Percentiles rank a stretch among this genome's conserved stretches.
phyloP scores from a whole-genome alignment of 1,140 invertebrate genomes.

The Copidosoma floridanum region DNA sequence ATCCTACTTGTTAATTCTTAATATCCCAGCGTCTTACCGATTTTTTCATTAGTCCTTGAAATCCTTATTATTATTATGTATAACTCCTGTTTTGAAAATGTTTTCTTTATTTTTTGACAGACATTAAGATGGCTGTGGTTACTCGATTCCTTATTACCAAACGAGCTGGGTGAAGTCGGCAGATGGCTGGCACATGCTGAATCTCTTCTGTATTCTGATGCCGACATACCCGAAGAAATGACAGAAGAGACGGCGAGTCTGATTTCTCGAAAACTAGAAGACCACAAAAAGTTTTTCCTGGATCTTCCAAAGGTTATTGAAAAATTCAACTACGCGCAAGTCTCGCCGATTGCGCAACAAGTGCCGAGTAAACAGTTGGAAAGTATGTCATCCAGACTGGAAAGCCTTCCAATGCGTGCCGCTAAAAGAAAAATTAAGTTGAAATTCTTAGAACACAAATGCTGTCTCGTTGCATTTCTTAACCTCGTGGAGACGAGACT shows the following conservation, averaged over 20 bases:
- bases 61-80: too few species aligned
- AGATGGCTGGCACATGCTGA: slow-evolving; percentile 88
- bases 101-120: slow-evolving; percentile 47
- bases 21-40: too few species aligned
- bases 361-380: slow-evolving; percentile 77
- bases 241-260: slow-evolving; percentile 84
- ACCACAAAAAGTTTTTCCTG: slow-evolving; percentile 86
- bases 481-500: slow-evolving; percentile 86
- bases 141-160: slow-evolving; percentile 79
- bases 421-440: slow-evolving; percentile 75
- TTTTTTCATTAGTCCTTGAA: too few species aligned
- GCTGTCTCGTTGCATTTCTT: slow-evolving; percentile 87
- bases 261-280: slow-evolving; percentile 83
- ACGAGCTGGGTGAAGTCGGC: slow-evolving; percentile 79
- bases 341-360: slow-evolving; percentile 61
- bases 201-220: slow-evolving; percentile 72
- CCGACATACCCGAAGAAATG: slow-evolving; percentile 77
- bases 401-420: slow-evolving; percentile 68
- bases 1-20: background rate
- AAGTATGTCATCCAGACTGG: slow-evolving; percentile 74
- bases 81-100: background rate
- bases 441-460: slow-evolving; percentile 89
- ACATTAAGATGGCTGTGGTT: slow-evolving; percentile 82
- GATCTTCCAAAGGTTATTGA: slow-evolving; percentile 74
- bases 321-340: slow-evolving; percentile 71